These are phyloP conservation scores for Panulirus ornatus DNA, from an alignment of 1,140 invertebrate genomes.

Conservation along the genomic window DNA sequence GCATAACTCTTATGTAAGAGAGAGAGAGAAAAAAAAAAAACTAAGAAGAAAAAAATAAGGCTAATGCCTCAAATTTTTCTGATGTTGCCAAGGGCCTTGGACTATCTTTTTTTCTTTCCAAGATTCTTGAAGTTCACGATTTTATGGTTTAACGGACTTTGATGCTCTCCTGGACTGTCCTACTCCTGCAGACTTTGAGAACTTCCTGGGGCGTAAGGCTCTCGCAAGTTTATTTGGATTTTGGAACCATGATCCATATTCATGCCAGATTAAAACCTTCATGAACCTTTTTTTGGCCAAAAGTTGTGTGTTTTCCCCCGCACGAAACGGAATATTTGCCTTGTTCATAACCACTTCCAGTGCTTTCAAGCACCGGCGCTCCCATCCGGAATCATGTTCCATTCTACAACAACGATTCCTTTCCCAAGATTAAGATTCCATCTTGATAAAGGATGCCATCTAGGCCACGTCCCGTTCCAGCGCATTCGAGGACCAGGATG, in stretches of 20 bases:
- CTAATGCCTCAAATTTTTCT: neutral
- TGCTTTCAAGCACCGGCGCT: neutral
- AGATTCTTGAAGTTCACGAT: neutral
- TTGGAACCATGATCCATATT: neutral
- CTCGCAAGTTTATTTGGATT: no score
- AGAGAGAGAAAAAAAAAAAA: neutral
- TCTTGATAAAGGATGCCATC: no score
- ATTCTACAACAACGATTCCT: no score
- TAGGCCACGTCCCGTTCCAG: no score
- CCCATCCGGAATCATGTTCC: no score
- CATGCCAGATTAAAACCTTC: neutral
- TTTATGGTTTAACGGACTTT: neutral
- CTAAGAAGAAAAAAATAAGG: no score
- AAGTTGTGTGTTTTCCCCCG: no score
- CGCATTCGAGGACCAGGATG: no score
- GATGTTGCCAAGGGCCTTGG: neutral
- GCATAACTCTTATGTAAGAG: neutral
- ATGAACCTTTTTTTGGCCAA: neutral
- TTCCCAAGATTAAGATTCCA: no score
- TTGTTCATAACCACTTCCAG: neutral
- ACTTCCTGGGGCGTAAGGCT: no score
- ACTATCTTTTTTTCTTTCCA: neutral
- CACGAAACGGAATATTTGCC: neutral
- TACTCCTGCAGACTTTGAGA: no score
- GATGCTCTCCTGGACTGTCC: neutral